Evolutionary conservation across 2,888 invertebrate genomes (phyloP).

Genomic region (Pimpla rufipes): DNA sequence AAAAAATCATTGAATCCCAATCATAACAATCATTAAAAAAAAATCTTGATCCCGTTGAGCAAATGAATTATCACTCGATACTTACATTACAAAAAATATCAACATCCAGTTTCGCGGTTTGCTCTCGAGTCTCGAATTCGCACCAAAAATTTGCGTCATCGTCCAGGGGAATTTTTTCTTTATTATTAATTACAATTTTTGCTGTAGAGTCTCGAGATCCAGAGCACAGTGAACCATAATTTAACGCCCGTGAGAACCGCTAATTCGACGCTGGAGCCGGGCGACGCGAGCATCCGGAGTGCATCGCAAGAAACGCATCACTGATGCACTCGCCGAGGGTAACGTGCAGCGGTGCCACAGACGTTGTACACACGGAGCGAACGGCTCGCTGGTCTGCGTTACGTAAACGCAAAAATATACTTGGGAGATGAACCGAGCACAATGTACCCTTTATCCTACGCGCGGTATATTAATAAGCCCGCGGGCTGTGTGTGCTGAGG

Average conservation of each 20-base stretch:
- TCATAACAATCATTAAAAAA: background rate
- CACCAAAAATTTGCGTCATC: background rate
- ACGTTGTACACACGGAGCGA: background rate
- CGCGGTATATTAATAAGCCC: constrained; percentile 41
- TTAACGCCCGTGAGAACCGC: constrained; percentile 12
- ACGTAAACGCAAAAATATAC: constrained; percentile 64
- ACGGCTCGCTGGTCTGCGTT: constrained; percentile 39
- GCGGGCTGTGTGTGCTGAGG: constrained; percentile 1
- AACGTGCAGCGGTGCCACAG: background rate
- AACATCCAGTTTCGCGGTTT: constrained; percentile 4
- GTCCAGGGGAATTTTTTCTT: background rate
- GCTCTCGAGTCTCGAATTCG: background rate
- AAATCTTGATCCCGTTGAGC: no score
- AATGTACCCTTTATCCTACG: constrained; percentile 58
- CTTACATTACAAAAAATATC: constrained; percentile 30
- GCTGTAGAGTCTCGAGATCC: no score
- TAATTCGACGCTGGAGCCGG: background rate
- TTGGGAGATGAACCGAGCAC: constrained; percentile 45
- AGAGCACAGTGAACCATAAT: background rate
- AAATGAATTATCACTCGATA: background rate
- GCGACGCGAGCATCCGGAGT: constrained; percentile 22
- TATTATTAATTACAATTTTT: background rate
- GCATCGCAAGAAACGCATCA: constrained; percentile 39
- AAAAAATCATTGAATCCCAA: background rate
- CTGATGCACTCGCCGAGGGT: constrained; percentile 18